Evolutionary conservation across 2,888 invertebrate genomes (phyloP), one percentile per base, ranked within the genome.

Genomic region (Sclerodermus sp.): DNA sequence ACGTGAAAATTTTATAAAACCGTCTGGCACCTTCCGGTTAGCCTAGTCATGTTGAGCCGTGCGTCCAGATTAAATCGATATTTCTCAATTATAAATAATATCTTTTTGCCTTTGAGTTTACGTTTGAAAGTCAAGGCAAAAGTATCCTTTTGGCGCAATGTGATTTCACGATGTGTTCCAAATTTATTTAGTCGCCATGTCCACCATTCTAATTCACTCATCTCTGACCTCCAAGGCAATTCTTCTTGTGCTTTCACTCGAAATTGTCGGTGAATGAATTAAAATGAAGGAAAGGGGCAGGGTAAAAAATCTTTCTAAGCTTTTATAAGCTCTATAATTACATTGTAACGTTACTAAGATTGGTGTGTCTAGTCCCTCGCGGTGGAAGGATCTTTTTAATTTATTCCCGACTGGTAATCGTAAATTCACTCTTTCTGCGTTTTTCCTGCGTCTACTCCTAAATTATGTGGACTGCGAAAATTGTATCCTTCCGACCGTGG

Each of bases 291-390:
- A 8, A 4, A 8, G 10, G 3, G 13, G 34, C 12, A 4, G 34
- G 13, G 4, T 34, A 34, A 13, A 34, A 55, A 50, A 55, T 15
- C 37, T 54, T 45, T 43, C 49, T 51, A 52, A 47, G 52, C 46
- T 52, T 55, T 49, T 45, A 16, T 55, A 58, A 42, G 47, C 40
- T 53, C n/a, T n/a, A 50, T 64, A 66, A 68, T 67, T 63, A 59
- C 66, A 60, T 61, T 50, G 57, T 63, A 61, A 36, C 55, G 61
- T 67, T 64, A 60, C 60, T 64, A 65, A 63, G 64, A 73, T 73
- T 70, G 67, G 64, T 70, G 69, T 71, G 67, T 73, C 73, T 73
- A 73, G 73, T 73, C 73, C 62, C 57, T 63, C 65, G 60, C 57
- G 68, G 57, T 52, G 58, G 51, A 51, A 52, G 50, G 61, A 57